Conservation (phyloP, 2,888 invertebrate genomes). For the Leptothorax acervorum region DNA sequence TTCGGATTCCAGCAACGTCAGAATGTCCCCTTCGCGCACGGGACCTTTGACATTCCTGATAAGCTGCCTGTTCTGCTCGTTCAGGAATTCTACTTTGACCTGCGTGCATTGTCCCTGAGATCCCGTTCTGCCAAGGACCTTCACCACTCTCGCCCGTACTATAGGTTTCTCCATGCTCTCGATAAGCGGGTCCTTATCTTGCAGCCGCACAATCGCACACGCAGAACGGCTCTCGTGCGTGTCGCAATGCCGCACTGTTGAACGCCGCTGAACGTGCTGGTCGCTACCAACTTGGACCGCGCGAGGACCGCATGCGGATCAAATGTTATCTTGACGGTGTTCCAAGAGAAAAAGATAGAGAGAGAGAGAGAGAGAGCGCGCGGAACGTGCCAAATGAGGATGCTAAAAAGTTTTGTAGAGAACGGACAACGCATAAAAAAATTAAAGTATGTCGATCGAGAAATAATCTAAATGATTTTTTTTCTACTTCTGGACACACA, state of each 20-base stretch:
- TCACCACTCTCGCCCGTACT: constrained; percentile 96
- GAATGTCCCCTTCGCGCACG: constrained; percentile 99
- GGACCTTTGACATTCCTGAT: constrained; percentile 99
- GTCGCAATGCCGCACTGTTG: neutral
- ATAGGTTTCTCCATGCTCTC: constrained; percentile 93
- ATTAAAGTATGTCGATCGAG: neutral
- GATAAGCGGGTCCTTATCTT: neutral
- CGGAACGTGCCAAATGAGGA: neutral
- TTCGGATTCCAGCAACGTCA: constrained; percentile 99
- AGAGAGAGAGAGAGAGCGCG: neutral
- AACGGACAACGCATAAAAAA: neutral
- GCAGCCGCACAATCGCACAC: neutral
- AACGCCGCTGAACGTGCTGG: neutral
- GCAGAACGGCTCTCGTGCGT: constrained; percentile 18
- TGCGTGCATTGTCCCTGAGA: constrained; percentile 99
- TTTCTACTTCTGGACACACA: no score
- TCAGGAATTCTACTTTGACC: constrained; percentile 99
- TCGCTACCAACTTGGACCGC: constrained; percentile 30
- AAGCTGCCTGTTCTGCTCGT: constrained; percentile 98
- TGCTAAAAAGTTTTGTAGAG: neutral
- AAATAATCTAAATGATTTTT: neutral
- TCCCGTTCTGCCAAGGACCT: constrained; percentile 99
- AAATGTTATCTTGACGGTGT: constrained; percentile 40
- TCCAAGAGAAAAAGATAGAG: constrained; percentile 28
- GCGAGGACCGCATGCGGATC: constrained; percentile 23